phyloP scores from a whole-genome alignment of 2,113 vertebrate species.

The Phocoena sinus region DNA sequence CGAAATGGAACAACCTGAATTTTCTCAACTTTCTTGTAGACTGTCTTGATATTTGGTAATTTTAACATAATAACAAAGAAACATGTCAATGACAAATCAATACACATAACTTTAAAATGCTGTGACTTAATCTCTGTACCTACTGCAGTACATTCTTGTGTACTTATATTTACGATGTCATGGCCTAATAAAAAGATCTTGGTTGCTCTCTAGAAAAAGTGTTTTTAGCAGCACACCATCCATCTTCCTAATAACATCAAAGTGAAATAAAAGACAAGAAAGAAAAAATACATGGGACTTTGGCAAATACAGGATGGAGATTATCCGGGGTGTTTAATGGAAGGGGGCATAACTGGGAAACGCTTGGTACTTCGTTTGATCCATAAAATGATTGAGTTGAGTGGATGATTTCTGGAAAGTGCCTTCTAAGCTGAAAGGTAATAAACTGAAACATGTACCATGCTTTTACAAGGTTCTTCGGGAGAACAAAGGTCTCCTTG shows the following conservation, averaged over 20 bases:
- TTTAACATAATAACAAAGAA: constrained; percentile 7
- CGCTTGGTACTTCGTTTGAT: background rate
- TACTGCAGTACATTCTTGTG: background rate
- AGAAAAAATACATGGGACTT: background rate
- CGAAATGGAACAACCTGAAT: background rate
- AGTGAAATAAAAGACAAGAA: constrained; percentile 1
- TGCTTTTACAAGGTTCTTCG: background rate
- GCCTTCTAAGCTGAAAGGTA: background rate
- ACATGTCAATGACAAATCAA: background rate
- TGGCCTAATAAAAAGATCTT: constrained; percentile 28
- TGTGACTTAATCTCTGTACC: background rate
- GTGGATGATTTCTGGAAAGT: constrained; percentile 24
- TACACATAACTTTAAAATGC: background rate
- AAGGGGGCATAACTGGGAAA: background rate
- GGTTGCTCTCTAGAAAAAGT: background rate
- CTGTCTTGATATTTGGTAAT: background rate
- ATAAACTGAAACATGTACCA: constrained; percentile 28
- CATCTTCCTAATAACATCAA: constrained; percentile 52
- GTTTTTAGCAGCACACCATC: background rate
- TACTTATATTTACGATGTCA: constrained; percentile 54
- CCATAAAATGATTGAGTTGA: background rate
- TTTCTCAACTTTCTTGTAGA: background rate
- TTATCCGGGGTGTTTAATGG: background rate
- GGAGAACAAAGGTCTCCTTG: constrained; percentile 13
- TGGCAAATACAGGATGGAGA: background rate